Evolutionary conservation across 2,797 vertebrate genomes (phyloP).

Genomic region (Glyptemys insculpta): DNA sequence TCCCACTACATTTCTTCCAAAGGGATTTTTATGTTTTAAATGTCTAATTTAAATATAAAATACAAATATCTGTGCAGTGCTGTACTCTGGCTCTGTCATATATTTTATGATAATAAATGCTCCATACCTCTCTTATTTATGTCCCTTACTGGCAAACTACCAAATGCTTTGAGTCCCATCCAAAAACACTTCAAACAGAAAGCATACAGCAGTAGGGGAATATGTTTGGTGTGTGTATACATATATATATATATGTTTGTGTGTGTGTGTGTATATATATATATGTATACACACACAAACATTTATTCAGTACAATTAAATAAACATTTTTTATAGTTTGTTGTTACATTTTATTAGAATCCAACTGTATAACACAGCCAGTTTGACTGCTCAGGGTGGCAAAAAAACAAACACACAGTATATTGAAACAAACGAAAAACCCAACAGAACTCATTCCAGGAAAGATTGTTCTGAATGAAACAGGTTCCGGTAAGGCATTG

Average conservation of each 20-base stretch:
- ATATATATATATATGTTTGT: too few relatives aligned
- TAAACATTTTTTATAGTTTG: slow-evolving; percentile 61
- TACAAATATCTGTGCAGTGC: slow-evolving; percentile 22
- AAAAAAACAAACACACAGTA: slow-evolving; percentile 45
- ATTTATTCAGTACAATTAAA: slow-evolving; percentile 54
- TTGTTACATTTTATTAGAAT: slow-evolving; percentile 59
- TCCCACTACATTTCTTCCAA: background rate
- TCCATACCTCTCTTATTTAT: slow-evolving; percentile 59
- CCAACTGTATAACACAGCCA: slow-evolving; percentile 37
- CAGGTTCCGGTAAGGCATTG: background rate
- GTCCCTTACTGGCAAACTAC: slow-evolving; percentile 61
- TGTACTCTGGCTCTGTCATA: slow-evolving; percentile 3
- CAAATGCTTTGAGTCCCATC: slow-evolving; percentile 63
- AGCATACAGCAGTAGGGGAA: slow-evolving; percentile 33
- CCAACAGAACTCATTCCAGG: background rate
- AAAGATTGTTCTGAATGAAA: slow-evolving; percentile 34
- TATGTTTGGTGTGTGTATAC: slow-evolving; percentile 12
- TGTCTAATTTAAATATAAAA: slow-evolving; percentile 51
- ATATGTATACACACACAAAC: background rate
- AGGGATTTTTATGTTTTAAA: background rate
- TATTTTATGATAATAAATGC: slow-evolving; percentile 42
- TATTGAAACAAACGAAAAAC: slow-evolving; percentile 41
- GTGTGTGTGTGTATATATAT: too few relatives aligned
- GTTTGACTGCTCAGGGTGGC: slow-evolving; percentile 10
- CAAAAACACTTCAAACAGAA: slow-evolving; percentile 76